Base-by-base conservation (phyloP, 2,113 vertebrate genomes). In the Odobenus rosmarus region DNA sequence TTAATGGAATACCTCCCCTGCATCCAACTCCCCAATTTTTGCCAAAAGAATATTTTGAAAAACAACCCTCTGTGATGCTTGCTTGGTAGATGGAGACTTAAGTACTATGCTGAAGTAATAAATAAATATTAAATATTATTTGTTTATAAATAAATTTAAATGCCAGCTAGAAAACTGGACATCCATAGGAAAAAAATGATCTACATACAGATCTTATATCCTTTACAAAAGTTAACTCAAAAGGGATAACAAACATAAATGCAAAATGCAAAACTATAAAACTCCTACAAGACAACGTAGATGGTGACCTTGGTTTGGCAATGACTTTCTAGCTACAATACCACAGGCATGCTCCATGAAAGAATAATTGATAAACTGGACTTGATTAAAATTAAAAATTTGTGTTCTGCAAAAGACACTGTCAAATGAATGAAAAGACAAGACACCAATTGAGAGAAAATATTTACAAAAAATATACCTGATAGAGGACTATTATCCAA, bases 121-220 rank as follows among this genome's bases (percentile, higher is more conserved):
- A 91, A 72, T 87, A 92, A 80, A 53, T 80, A 42, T 86, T 87
- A 92, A 80, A 53, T 80, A 42, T 86, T 51, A 61, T n/a, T 36
- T 59, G 55, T 28, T 82, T 77, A 74, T 11, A 87, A 80, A 53
- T 92, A 46, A 74, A 95, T 82, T 55, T 59, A 24, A 95, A 31
- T 28, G 39, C 51, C 24, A 88, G 0, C 7, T 23, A 14, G 6
- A 67, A 93, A 88, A 82, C 84, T 93, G 9, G 42, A 42, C 21
- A 88, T 46, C 49, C 28, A 49, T 24, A 88, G 64, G 31, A 88
- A 36, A 81, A 36, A 74, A 49, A 33, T 3, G 12, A 53, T 64
- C 83, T 57, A 57, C 16, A 36, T 33, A 36, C 28, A 92, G 53
- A 53, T 72, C 46, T 85, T 67, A 90, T 0, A 21, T 31, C 0